Percentiles rank a stretch among this genome's conserved stretches.
phyloP scores from a whole-genome alignment of 2,888 invertebrate species.

The Apoderus coryli region DNA sequence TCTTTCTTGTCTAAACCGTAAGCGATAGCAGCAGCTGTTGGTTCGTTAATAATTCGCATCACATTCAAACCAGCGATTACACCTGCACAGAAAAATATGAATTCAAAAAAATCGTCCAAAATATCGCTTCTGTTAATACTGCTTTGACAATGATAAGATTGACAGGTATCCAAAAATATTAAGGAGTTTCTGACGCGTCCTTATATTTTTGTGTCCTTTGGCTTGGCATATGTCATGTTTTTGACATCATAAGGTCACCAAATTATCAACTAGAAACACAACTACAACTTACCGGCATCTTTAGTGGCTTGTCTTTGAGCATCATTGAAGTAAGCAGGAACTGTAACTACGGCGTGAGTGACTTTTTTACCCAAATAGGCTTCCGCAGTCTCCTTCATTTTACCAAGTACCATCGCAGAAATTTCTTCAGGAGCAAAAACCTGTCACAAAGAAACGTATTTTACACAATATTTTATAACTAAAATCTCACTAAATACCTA shows the following conservation, averaged over 20 bases:
- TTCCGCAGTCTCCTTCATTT: conserved; percentile 98
- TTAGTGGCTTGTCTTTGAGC: conserved; percentile 98
- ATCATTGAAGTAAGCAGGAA: conserved; percentile 98
- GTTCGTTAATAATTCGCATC: conserved; percentile 96
- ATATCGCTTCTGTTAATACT: no score
- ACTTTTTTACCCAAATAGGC: conserved; percentile 74
- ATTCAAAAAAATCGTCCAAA: no score
- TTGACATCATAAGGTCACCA: no score
- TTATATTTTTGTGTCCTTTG: no score
- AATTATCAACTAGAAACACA: no score
- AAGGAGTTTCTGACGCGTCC: no score
- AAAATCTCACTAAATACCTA: no score
- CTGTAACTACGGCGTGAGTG: conserved; percentile 76
- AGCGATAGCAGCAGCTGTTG: conserved; percentile 92
- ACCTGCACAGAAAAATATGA: conserved; percentile 1
- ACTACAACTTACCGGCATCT: conserved; percentile 93
- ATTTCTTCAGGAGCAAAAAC: conserved; percentile 97
- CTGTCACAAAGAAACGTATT: no score
- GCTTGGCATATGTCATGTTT: no score
- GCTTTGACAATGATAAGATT: no score
- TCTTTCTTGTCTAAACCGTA: conserved; percentile 95
- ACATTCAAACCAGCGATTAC: conserved; percentile 65
- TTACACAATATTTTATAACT: no score
- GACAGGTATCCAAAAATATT: no score
- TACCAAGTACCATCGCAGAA: conserved; percentile 94